A percentile compares a stretch with the other conserved stretches of the same genome.
These are phyloP conservation scores for Zaprionus davidi DNA, from an alignment of 1,140 invertebrate genomes.

Conservation along the genomic window DNA sequence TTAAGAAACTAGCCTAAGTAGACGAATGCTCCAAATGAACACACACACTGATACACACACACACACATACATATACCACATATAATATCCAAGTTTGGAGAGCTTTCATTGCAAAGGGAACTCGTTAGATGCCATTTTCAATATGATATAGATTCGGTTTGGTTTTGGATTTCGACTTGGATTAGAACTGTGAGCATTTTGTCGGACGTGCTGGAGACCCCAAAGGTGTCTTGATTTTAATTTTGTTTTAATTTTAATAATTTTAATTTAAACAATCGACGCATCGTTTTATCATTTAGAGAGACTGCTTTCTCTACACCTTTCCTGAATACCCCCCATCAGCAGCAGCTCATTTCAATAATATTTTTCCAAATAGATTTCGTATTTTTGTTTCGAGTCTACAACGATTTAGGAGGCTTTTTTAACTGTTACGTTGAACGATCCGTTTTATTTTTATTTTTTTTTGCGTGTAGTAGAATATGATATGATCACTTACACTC, in stretches of 20 bases:
- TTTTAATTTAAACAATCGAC: conserved; percentile 33
- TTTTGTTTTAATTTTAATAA: conserved; percentile 60
- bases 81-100: conserved; percentile 45
- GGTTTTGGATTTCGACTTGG: conserved; percentile 2
- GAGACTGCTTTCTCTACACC: background rate
- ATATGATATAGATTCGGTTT: conserved; percentile 28
- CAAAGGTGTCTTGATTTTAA: conserved; percentile 53
- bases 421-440: conserved; percentile 58
- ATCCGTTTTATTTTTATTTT: background rate
- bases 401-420: conserved; percentile 67
- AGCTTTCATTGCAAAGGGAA: conserved; percentile 45
- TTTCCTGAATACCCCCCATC: background rate
- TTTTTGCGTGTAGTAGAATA: conserved; percentile 34
- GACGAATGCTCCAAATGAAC: conserved; percentile 75
- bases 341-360: conserved; percentile 8
- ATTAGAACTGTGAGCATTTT: conserved; percentile 57
- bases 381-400: conserved; percentile 52
- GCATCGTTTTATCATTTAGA: conserved; percentile 30
- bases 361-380: conserved; percentile 10
- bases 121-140: conserved; percentile 48
- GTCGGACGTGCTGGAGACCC: conserved; percentile 19
- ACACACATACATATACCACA: conserved; percentile 31
- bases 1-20: conserved; percentile 80
- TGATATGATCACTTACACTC: conserved; percentile 42
- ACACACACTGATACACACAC: conserved; percentile 38